Percentiles rank a stretch among this genome's conserved stretches.
Evolutionary conservation across 2,113 vertebrate genomes (phyloP).

Genomic region (Melanerpes aurifrons): DNA sequence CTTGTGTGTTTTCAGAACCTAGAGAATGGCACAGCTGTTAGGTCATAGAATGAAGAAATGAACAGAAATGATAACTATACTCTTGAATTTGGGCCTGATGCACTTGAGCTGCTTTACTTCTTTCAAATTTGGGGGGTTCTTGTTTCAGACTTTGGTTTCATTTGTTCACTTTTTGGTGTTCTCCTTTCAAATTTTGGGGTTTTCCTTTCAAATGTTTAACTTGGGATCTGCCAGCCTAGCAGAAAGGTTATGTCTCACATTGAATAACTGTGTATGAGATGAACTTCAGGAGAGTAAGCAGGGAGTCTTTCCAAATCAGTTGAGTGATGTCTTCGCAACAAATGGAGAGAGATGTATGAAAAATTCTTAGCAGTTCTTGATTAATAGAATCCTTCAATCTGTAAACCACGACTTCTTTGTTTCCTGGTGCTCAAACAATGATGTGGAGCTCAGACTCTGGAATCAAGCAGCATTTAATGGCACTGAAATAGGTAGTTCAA

Average conservation of each 20-base stretch:
- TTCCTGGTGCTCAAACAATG: neutral
- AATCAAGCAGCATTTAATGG: neutral
- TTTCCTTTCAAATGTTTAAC: neutral
- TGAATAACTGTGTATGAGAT: neutral
- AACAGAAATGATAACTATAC: neutral
- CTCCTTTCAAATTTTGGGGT: neutral
- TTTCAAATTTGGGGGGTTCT: neutral
- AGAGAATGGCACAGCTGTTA: neutral
- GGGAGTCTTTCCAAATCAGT: neutral
- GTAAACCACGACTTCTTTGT: neutral
- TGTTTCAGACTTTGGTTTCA: neutral
- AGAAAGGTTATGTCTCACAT: neutral
- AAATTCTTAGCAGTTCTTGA: neutral
- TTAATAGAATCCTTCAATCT: neutral
- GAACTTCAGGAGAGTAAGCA: neutral
- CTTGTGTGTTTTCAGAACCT: neutral
- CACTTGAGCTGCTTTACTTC: neutral
- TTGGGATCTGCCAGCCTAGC: neutral
- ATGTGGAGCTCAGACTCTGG: neutral
- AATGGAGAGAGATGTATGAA: neutral
- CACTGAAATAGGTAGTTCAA: neutral
- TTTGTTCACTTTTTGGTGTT: neutral
- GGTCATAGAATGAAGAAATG: neutral
- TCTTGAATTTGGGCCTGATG: neutral
- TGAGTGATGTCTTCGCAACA: neutral